Base-by-base conservation (phyloP, 2,113 vertebrate genomes). In the Pterocles burchelli region DNA sequence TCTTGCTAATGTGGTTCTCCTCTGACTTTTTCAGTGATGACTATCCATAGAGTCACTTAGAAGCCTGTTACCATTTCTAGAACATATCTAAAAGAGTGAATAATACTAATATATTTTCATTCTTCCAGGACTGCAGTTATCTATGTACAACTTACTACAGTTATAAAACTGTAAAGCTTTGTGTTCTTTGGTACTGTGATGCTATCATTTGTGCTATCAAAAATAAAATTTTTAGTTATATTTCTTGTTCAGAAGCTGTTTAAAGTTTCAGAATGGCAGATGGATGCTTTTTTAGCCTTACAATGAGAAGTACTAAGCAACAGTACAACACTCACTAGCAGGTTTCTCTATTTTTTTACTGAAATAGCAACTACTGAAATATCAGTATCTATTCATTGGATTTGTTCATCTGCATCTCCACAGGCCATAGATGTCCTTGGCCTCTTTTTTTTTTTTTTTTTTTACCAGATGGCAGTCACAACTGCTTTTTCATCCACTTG, bases 41-140 rank as follows among this genome's bases (percentile, higher is more conserved):
- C 66, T 68, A 77, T 91, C 73, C 88, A 85, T 55, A 76, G 75
- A 92, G 81, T 84, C 89, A 81, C 89, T 96, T 84, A 88, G 85
- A 96, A 97, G 71, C 68, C 86, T 96, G 49, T 97, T 94, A 81
- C 72, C 31, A 70, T 95, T 97, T 92, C 92, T 89, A 95, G 93
- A 96, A 95, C 48, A 49, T 84, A 90, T 57, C 72, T 96, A 81
- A 90, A 68, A 89, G 79, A 86, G 86, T 93, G 75, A 97, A 88
- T 95, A 91, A 77, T 54, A 77, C 31, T 89, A 95, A 91, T 51
- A 81, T 26, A 79, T 95, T 97, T 87, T 88, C 63, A 80, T 94
- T 97, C 74, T 93, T 91, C 81, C 52, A 48, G 77, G 55, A 81
- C 62, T 85, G 51, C 84, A 82, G 17, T 83, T 94, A 86, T 95